These are phyloP conservation scores for Siderastrea radians DNA, from an alignment of 92 coral and sea anemone genomes.

Conservation along the genomic window DNA sequence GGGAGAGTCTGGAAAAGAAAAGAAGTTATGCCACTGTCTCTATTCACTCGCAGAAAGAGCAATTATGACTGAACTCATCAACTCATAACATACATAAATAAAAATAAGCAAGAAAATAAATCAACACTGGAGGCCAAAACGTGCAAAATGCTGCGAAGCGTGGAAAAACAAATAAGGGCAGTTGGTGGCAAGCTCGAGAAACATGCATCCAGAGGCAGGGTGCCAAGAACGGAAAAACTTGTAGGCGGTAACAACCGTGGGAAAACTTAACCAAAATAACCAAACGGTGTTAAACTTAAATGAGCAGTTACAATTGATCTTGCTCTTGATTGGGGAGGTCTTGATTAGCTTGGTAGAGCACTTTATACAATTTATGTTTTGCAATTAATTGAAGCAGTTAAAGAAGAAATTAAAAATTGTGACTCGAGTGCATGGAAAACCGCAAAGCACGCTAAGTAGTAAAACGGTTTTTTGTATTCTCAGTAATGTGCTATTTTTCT, in stretches of 20 bases:
- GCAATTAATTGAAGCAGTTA: too few species aligned
- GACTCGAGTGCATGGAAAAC: too few species aligned
- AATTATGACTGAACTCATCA: background rate
- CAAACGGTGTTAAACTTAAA: background rate
- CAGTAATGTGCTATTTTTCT: background rate
- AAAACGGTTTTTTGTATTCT: too few species aligned
- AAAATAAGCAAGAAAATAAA: background rate
- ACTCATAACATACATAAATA: background rate
- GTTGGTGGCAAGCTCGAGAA: background rate
- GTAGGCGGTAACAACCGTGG: background rate
- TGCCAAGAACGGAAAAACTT: background rate
- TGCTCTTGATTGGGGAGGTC: too few species aligned
- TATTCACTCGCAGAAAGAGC: constrained; percentile 22
- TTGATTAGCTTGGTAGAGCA: too few species aligned
- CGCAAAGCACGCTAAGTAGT: too few species aligned
- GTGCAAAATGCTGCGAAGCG: background rate
- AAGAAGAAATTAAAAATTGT: too few species aligned
- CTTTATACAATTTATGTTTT: too few species aligned
- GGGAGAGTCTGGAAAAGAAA: background rate
- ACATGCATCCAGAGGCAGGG: background rate
- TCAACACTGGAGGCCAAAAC: background rate
- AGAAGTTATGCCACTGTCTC: constrained; percentile 28
- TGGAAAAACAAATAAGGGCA: background rate
- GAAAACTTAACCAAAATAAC: background rate
- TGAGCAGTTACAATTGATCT: too few species aligned